Conservation (phyloP, 2,797 vertebrate species). For the Meriones psammophilus region DNA sequence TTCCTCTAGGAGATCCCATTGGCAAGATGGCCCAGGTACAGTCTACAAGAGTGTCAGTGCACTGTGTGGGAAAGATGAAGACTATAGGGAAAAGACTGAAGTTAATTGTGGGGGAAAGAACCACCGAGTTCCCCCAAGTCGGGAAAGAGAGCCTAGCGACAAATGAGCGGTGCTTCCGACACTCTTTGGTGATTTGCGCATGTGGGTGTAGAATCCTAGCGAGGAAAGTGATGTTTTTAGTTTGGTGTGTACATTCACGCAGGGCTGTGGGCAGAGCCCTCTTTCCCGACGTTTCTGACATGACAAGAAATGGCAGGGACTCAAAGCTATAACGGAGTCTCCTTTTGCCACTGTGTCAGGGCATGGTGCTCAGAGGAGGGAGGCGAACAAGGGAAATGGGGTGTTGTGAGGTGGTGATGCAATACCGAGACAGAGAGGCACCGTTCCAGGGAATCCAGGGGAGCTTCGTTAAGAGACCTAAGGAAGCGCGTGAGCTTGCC, state of each 20-base stretch:
- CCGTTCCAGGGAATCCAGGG: neutral
- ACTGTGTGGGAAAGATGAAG: neutral
- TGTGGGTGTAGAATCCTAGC: rapidly evolving
- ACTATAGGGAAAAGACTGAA: neutral
- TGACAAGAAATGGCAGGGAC: neutral
- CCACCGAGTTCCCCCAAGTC: too few relatives aligned
- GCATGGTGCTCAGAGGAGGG: neutral
- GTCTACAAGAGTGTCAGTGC: neutral
- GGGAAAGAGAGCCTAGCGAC: neutral
- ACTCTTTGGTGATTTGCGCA: neutral
- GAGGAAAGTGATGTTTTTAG: neutral
- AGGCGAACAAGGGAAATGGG: neutral
- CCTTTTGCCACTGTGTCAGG: slow-evolving; percentile 46
- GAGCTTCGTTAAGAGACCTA: slow-evolving; percentile 20
- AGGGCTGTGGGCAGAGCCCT: neutral
- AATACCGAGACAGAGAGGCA: slow-evolving; percentile 15
- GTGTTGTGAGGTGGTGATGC: neutral
- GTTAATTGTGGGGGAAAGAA: neutral
- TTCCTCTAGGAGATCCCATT: neutral
- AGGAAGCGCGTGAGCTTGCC: neutral
- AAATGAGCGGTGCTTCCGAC: neutral
- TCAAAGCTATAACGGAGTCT: neutral
- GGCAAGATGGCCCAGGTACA: neutral
- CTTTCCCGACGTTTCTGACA: neutral
- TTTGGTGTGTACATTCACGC: neutral